phyloP scores from a whole-genome alignment of 30 jellyfish, hydroid and myxozoan genomes.

The Cassiopea xamachana region DNA sequence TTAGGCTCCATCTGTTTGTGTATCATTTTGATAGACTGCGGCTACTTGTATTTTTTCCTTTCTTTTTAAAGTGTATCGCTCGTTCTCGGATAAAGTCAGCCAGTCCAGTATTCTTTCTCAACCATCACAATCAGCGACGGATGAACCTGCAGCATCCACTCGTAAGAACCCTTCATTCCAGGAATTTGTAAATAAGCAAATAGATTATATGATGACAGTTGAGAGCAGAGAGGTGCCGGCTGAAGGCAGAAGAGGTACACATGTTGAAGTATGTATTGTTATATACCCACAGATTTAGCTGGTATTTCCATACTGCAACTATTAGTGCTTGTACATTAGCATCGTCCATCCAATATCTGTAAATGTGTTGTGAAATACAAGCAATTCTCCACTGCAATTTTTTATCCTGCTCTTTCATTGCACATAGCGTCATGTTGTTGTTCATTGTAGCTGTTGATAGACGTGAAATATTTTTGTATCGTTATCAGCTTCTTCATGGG shows the following conservation, averaged over 20 bases:
- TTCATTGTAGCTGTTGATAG: no score
- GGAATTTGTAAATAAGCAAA: conserved; percentile 85
- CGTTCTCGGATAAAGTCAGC: conserved; percentile 57
- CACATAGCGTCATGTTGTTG: no score
- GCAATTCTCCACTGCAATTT: no score
- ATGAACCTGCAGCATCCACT: conserved; percentile 15
- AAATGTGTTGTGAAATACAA: no score
- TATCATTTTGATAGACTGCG: no score
- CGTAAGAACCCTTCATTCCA: conserved; percentile 68
- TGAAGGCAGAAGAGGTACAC: conserved; percentile 99
- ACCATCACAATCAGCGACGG: conserved; percentile 66
- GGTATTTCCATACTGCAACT: no score
- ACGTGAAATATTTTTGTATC: no score
- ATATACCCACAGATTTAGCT: neutral
- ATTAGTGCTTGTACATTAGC: no score
- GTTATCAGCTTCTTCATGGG: no score
- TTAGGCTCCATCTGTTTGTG: no score
- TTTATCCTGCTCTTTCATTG: no score
- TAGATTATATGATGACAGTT: conserved; percentile 98
- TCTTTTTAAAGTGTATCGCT: conserved; percentile 3
- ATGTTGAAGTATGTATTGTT: conserved; percentile 87
- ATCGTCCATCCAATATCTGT: no score
- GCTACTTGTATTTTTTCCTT: neutral
- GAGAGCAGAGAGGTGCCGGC: conserved; percentile 99
- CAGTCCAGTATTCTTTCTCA: conserved; percentile 80